These are phyloP conservation scores for Lasioglossum lativentre DNA, from an alignment of 2,888 invertebrate genomes.

Conservation along the genomic window DNA sequence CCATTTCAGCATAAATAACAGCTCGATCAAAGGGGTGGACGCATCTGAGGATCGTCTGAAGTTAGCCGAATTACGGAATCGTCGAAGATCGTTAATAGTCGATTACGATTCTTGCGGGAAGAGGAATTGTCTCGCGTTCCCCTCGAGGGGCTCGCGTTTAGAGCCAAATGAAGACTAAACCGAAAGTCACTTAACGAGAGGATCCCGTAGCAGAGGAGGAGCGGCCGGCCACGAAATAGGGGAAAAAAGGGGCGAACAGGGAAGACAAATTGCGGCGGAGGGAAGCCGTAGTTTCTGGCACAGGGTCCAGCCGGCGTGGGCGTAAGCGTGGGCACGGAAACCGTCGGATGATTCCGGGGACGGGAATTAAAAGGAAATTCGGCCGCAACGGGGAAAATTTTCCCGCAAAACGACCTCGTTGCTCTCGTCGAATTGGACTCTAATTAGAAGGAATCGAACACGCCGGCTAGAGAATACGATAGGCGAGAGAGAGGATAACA, in stretches of 20 bases:
- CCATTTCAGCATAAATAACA: too few relatives aligned
- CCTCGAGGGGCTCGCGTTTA: slow-evolving; percentile 16
- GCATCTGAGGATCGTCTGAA: neutral
- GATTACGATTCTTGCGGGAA: slow-evolving; percentile 29
- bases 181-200: slow-evolving; percentile 57
- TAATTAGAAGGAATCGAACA: slow-evolving; percentile 61
- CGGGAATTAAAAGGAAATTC: slow-evolving; percentile 66
- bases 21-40: neutral
- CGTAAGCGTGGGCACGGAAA: slow-evolving; percentile 25
- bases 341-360: slow-evolving; percentile 33
- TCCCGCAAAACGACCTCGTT: slow-evolving; percentile 54
- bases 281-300: slow-evolving; percentile 47
- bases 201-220: slow-evolving; percentile 16
- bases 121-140: slow-evolving; percentile 21
- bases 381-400: slow-evolving; percentile 45
- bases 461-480: slow-evolving; percentile 18
- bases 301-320: neutral
- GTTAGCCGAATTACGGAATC: slow-evolving; percentile 32
- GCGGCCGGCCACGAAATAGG: slow-evolving; percentile 3
- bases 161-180: slow-evolving; percentile 35
- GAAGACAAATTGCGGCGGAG: slow-evolving; percentile 56
- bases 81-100: slow-evolving; percentile 24
- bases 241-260: slow-evolving; percentile 17
- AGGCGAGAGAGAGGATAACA: slow-evolving; percentile 41
- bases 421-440: slow-evolving; percentile 45